phyloP scores from a whole-genome alignment of 2,888 invertebrate genomes.

The Choreutis nemorana region DNA sequence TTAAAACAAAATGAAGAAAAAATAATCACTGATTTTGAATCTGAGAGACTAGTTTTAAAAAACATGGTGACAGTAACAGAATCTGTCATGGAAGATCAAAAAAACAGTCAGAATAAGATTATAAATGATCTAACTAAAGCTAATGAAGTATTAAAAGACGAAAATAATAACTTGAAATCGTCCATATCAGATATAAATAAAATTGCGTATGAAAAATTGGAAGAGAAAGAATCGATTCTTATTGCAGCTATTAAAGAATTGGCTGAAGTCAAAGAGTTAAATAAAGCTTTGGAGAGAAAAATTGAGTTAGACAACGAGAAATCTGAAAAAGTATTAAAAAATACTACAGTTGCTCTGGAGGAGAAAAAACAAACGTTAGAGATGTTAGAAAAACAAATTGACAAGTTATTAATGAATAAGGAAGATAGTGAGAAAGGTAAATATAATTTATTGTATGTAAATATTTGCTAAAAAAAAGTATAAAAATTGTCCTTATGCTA shows the following conservation, averaged over 20 bases:
- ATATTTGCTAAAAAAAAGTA: too few relatives aligned
- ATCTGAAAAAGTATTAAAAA: not conserved
- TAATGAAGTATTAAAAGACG: conserved; percentile 21
- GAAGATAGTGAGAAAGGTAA: too few relatives aligned
- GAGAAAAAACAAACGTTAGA: not conserved
- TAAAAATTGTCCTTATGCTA: too few relatives aligned
- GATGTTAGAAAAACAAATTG: too few relatives aligned
- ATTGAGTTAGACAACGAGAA: not conserved
- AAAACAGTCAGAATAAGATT: conserved; percentile 21
- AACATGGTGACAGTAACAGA: conserved; percentile 43
- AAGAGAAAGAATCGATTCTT: conserved; percentile 19
- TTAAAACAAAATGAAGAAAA: conserved; percentile 30
- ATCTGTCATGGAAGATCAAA: conserved; percentile 42
- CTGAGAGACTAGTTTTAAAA: conserved; percentile 32
- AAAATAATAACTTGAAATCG: conserved; percentile 18
- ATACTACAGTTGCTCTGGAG: not conserved
- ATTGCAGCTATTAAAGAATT: conserved; percentile 18
- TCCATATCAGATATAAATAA: conserved; percentile 14
- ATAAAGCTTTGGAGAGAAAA: not conserved
- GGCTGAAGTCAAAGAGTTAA: not conserved
- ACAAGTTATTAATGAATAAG: too few relatives aligned
- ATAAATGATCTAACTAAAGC: conserved; percentile 23
- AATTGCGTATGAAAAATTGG: conserved; percentile 15
- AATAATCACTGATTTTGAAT: conserved; percentile 33
- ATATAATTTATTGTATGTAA: too few relatives aligned